phyloP scores from a whole-genome alignment of 2,888 invertebrate genomes.

The Ochropleura plecta region DNA sequence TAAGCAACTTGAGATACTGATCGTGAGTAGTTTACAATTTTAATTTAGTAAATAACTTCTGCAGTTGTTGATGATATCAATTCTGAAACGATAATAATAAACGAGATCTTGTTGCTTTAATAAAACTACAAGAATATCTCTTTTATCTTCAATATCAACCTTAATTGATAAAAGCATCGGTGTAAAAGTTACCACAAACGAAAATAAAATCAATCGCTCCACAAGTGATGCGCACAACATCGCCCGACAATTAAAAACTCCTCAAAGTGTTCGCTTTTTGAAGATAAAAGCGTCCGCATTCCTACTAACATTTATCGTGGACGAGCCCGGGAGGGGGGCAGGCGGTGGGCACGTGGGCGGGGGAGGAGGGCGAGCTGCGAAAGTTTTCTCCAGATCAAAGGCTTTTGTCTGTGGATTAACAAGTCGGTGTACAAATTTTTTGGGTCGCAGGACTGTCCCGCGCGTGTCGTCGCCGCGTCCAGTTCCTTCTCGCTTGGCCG shows the following conservation, averaged over 20 bases:
- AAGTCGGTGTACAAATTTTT: slow-evolving; percentile 76
- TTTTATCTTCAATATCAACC: no score
- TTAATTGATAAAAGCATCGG: not conserved
- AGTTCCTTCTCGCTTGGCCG: not conserved
- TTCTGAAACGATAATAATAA: no score
- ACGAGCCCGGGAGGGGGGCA: not conserved
- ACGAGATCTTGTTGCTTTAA: no score
- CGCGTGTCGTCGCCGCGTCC: not conserved
- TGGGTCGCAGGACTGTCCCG: slow-evolving; percentile 52
- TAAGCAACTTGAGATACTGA: no score
- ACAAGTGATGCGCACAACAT: slow-evolving; percentile 36
- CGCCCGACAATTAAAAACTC: slow-evolving; percentile 66
- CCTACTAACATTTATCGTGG: slow-evolving; percentile 69
- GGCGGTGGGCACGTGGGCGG: not conserved
- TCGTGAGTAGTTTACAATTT: no score
- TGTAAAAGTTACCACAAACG: not conserved
- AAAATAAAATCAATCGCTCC: slow-evolving; percentile 47
- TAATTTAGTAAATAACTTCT: no score
- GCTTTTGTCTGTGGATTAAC: slow-evolving; percentile 83
- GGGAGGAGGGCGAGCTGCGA: slow-evolving; percentile 44
- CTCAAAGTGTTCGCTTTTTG: slow-evolving; percentile 68
- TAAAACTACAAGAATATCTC: no score
- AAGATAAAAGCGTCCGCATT: slow-evolving; percentile 75
- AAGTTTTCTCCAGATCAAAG: slow-evolving; percentile 81
- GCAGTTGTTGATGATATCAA: no score